Conservation (phyloP, 2,113 vertebrate species). For the Balaenoptera acutorostrata region DNA sequence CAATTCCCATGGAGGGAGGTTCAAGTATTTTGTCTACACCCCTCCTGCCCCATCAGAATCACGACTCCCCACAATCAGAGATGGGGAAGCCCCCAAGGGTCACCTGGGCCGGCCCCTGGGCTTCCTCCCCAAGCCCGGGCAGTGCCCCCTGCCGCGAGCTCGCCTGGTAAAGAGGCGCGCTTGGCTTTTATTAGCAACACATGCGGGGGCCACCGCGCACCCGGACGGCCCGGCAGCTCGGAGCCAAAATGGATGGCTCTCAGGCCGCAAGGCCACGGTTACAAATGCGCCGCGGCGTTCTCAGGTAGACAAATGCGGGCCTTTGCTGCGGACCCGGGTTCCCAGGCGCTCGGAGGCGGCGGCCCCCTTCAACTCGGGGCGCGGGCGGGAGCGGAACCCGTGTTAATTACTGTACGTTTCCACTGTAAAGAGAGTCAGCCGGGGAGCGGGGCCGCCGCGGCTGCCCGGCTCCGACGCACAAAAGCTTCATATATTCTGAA, state of each 20-base stretch:
- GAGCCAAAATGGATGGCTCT: not conserved
- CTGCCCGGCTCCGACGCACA: constrained; percentile 30
- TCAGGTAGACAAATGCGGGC: constrained; percentile 27
- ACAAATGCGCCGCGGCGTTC: not conserved
- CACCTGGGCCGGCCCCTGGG: not conserved
- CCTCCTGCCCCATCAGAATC: not conserved
- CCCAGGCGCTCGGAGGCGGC: constrained; percentile 55
- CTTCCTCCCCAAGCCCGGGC: not conserved
- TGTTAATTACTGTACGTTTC: constrained; percentile 29
- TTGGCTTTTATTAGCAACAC: constrained; percentile 42
- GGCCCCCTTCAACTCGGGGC: not conserved
- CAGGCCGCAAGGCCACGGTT: not conserved
- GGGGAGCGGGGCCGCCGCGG: constrained; percentile 29
- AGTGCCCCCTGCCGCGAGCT: not conserved
- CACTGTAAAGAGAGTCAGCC: constrained; percentile 8
- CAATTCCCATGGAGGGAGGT: constrained; percentile 64
- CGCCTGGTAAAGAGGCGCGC: not conserved
- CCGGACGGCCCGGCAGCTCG: not conserved
- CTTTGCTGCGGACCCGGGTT: not conserved
- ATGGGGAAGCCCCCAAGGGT: not conserved
- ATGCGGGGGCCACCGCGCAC: not conserved
- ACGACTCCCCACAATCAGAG: not conserved
- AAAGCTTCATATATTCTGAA: constrained; percentile 46
- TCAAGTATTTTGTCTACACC: constrained; percentile 72
- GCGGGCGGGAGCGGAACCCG: constrained; percentile 10